Base-by-base conservation (phyloP, 2,888 invertebrate genomes). In the Idaea aversata region DNA sequence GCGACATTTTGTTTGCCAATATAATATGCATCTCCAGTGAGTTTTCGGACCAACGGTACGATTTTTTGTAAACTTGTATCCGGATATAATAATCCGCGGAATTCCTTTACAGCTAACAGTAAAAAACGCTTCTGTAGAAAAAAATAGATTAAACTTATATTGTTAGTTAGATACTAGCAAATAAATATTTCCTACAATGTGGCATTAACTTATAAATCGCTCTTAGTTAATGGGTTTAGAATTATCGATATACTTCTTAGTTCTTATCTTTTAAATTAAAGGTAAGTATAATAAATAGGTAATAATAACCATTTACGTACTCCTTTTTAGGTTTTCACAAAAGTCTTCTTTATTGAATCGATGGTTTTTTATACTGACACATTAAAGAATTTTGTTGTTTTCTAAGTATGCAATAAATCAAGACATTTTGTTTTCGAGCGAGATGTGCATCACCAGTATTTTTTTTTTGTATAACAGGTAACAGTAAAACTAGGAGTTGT, bases 1-100 rank as follows among this genome's bases (percentile, higher is more conserved):
- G n/a, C 68, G 70, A 63, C 82, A 82, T 0, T 77, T 72, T 38
- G 65, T 73, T 16, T 66, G 67, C 58, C 70, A 71, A 64, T 79
- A 75, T 0, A 75, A 72, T 10, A 75, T 67, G 61, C 77, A 78
- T 57, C 66, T 67, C 76, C 75, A 77, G 5, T 72, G 47, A 0
- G 58, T 71, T 57, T 68, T 73, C 0, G 15, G 1, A 0, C 71
- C 71, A 5, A 0, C n/a, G 3, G 25, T 65, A 2, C 60, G 7
- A n/a, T 71, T 34, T 13, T 47, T 34, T 15, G 60, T 68, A 62
- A 75, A 80, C 1, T 69, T 77, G 59, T 75, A 78, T 0, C 70
- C 73, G 0, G 69, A 64, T 0, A 71, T 34, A 25, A 62, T 62
- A 25, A 77, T 65, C 63, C 76, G 65, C 0, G 65, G 65, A 5